Base-by-base conservation (phyloP, 2,113 vertebrate genomes). In the Tiliqua scincoides region DNA sequence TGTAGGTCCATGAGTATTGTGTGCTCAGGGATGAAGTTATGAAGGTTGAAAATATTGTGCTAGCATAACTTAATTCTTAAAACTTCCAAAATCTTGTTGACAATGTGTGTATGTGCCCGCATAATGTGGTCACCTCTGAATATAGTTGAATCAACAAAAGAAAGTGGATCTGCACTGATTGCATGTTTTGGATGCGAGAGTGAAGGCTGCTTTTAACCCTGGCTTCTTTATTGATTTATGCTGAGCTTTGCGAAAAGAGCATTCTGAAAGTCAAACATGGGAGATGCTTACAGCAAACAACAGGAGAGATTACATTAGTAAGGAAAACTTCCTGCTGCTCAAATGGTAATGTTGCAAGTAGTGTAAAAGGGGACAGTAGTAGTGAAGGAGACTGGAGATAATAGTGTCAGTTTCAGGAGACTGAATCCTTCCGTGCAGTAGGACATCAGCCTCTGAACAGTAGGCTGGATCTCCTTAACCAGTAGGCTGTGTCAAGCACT, bases 291-390 rank as follows among this genome's bases (percentile, higher is more conserved):
- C 57, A 84, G 78, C 61, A 86, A 76, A 87, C 14, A 6, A 76
- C 48, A 82, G 52, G 82, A 43, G 82, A 48, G 67, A 54, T 72
- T 32, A 78, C 86, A 81, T 27, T 79, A 79, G 20, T 11, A 40
- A 2, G 14, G 12, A 20, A 6, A 32, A 72, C 52, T 8, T 20
- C 65, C 5, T 86, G 21, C 25, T 61, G 48, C 63, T 32, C 32
- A 74, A 85, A 77, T 40, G n/a, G 20, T 30, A 20, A 57, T 25
- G 65, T 18, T 43, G 25, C 20, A 40, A 61, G 59, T 37, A 15
- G 3, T 6, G 23, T 78, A 21, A 80, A 65, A 79, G 63, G 12
- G 27, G 62, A 27, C 12, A 3, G 18, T 65, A n/a, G n/a, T 80
- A 6, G 37, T 40, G 37, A 72, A 40, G 8, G 18, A 72, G 15